Conservation (phyloP, 2,113 vertebrate genomes). For the Oreochromis niloticus region DNA sequence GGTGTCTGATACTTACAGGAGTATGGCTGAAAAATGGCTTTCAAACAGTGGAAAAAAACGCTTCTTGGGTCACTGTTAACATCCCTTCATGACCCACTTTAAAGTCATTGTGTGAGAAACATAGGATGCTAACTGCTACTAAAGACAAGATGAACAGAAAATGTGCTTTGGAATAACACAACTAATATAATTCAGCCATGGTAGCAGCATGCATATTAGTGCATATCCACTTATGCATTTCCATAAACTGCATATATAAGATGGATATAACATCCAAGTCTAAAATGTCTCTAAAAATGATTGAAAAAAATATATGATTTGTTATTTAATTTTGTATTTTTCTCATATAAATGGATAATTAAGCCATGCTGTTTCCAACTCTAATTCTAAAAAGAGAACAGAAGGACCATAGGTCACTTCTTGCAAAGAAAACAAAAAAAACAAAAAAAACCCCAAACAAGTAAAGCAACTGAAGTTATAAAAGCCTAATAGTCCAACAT, state of each 20-base stretch:
- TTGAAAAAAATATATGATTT: not conserved
- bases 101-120: not conserved
- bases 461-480: not conserved
- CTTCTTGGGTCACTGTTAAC: not conserved
- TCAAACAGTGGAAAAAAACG: not conserved
- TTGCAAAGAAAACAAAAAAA: not conserved
- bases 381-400: not conserved
- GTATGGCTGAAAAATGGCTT: not conserved
- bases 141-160: not conserved
- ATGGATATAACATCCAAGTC: not conserved
- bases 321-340: not conserved
- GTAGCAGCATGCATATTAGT: not conserved
- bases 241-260: not conserved
- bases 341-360: not conserved
- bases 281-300: not conserved
- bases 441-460: not conserved
- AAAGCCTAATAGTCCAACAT: not conserved
- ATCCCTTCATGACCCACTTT: not conserved
- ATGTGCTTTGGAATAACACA: not conserved
- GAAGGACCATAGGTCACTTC: not conserved
- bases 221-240: not conserved
- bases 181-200: not conserved
- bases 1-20: not conserved
- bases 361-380: not conserved
- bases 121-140: not conserved